Evolutionary conservation across 2,113 vertebrate genomes (phyloP).

Genomic region (Spheniscus mendiculus): DNA sequence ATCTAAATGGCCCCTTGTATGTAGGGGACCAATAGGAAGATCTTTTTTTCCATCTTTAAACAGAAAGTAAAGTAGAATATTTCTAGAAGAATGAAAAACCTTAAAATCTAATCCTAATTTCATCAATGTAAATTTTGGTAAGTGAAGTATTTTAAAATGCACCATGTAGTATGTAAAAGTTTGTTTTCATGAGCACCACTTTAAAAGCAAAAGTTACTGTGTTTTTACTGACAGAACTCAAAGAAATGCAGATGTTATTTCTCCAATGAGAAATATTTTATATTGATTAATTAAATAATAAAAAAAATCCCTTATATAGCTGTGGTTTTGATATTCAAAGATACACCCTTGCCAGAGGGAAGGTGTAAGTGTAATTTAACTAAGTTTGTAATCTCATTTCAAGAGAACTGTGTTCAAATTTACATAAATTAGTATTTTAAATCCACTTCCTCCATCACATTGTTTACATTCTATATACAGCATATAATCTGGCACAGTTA

Average conservation of each 20-base stretch:
- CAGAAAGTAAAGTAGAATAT: background rate
- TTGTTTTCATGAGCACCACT: background rate
- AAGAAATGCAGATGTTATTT: background rate
- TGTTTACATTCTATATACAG: background rate
- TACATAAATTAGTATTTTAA: background rate
- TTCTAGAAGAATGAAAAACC: background rate
- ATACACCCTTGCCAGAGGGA: background rate
- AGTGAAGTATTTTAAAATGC: background rate
- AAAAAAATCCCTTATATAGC: background rate
- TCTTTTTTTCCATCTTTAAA: background rate
- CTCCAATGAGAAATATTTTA: background rate
- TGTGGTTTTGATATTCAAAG: background rate
- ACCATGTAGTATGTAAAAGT: background rate
- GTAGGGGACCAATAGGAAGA: background rate
- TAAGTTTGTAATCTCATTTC: background rate
- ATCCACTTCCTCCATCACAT: background rate
- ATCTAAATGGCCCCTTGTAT: background rate
- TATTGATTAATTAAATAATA: background rate
- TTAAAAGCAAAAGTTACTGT: background rate
- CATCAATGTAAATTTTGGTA: background rate
- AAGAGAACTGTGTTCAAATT: background rate
- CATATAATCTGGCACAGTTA: background rate
- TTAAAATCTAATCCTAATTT: background rate
- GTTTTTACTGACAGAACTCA: background rate
- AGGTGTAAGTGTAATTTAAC: background rate